phyloP scores from a whole-genome alignment of 2,113 vertebrate genomes.

The Formicarius rufipectus region DNA sequence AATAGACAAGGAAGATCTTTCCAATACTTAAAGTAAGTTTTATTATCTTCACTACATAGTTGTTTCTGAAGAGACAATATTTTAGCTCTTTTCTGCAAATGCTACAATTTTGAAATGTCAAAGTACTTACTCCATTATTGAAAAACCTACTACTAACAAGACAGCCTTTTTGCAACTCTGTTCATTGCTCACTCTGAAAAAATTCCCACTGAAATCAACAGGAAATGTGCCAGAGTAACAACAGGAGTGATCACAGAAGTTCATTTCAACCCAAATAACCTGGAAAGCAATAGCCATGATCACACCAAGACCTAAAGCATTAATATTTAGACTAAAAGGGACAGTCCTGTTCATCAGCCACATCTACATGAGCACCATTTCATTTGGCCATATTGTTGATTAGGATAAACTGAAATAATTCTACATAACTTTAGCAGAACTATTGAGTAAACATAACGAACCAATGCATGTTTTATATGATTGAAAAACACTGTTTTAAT shows the following conservation, averaged over 20 bases:
- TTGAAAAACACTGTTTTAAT: not conserved
- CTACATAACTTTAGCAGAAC: not conserved
- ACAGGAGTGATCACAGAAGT: not conserved
- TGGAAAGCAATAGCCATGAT: not conserved
- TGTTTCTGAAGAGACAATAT: not conserved
- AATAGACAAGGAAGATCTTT: not conserved
- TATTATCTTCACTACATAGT: not conserved
- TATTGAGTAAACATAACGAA: not conserved
- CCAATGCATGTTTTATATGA: not conserved
- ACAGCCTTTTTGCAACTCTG: not conserved
- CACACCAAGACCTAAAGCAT: not conserved
- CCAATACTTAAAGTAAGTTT: not conserved
- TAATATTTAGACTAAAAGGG: not conserved
- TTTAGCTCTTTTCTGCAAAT: slow-evolving; percentile 2
- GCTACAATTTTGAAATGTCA: not conserved
- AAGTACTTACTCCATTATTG: not conserved
- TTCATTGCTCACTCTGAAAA: not conserved
- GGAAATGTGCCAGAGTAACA: not conserved
- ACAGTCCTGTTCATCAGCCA: not conserved
- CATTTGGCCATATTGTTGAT: not conserved
- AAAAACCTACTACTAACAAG: not conserved
- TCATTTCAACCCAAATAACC: not conserved
- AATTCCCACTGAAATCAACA: not conserved
- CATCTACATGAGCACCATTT: not conserved
- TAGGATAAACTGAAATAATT: not conserved